Percentiles rank a stretch among this genome's conserved stretches.
phyloP scores from a whole-genome alignment of 2,113 vertebrate genomes.

The Mustela nigripes region DNA sequence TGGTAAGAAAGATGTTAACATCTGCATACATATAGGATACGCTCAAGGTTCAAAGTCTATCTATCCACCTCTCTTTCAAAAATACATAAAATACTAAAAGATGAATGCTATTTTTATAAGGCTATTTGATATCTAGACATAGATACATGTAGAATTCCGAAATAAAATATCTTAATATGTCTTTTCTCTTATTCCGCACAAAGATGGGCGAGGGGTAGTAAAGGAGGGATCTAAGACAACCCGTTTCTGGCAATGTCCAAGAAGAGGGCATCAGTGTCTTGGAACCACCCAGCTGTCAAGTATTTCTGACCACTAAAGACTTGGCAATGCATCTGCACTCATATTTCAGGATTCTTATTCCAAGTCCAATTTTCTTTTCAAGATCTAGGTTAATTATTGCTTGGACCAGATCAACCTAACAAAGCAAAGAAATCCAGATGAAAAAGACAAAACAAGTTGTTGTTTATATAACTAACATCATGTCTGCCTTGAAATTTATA shows the following conservation, averaged over 20 bases:
- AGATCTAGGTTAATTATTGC: conserved; percentile 46
- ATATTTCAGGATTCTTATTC: background rate
- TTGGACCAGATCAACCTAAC: background rate
- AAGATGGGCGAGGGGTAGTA: background rate
- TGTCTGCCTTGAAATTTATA: conserved; percentile 49
- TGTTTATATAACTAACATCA: conserved; percentile 56
- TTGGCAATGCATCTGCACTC: background rate
- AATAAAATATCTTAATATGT: background rate
- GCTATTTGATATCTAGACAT: background rate
- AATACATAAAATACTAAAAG: conserved; percentile 7
- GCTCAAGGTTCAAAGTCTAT: background rate
- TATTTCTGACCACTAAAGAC: background rate
- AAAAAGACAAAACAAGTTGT: conserved; percentile 61
- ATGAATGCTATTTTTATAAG: background rate
- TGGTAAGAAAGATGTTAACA: background rate
- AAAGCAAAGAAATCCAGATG: conserved; percentile 49
- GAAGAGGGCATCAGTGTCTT: background rate
- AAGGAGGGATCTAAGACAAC: background rate
- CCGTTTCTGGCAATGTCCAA: background rate
- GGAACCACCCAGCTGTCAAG: background rate
- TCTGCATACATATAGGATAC: background rate
- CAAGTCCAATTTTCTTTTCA: background rate
- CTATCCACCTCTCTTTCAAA: background rate
- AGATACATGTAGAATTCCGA: background rate
- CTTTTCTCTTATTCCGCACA: background rate